Base-by-base conservation (phyloP, 2,797 vertebrate genomes). In the Onychomys torridus region DNA sequence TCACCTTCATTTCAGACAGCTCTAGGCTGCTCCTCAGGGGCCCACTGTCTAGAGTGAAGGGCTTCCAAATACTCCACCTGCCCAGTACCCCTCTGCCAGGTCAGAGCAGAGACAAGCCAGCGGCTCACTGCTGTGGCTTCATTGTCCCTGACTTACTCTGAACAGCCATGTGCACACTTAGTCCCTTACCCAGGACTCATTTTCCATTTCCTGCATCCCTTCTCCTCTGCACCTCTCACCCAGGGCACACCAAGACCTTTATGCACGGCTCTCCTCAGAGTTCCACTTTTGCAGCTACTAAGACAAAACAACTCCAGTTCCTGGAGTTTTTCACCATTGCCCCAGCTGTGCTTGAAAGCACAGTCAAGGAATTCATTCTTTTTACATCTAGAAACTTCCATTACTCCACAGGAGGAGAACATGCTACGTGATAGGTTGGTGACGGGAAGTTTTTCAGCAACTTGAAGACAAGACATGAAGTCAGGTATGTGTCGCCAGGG, bases 211-310 rank as follows among this genome's bases (percentile, higher is more conserved):
- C 73, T 32, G 5, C 17, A 27, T 21, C 25, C 19, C 84, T 82
- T 89, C 27, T 27, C 23, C 55, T 17, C 55, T 55, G 5, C 37
- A 32, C 0, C 5, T 61, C 61, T 61, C 6, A 3, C 4, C 61
- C 16, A 0, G 19, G 11, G 43, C 57, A 57, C 37, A 37, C 16
- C 0, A 7, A 73, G 69, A 43, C 19, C 52, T 29, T 57, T 5
- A 6, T 4, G 52, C 23, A 29, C 0, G 14, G 7, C 49, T 40
- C 34, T 75, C 40, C 7, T 37, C 14, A 0, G 0, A 32, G 27
- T 25, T 49, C 37, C 14, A 13, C 6, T 34, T 57, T 43, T n/a
- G 17, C 34, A 14, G 5, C 86, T 37, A 32, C 61, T 27, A 40
- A 25, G 23, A 71, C n/a, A n/a, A 40, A 75, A 52, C 17, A 13